A percentile compares a stretch with the other conserved stretches of the same genome.
phyloP scores from a whole-genome alignment of 1,140 invertebrate genomes.

The Micrasema minimum region DNA sequence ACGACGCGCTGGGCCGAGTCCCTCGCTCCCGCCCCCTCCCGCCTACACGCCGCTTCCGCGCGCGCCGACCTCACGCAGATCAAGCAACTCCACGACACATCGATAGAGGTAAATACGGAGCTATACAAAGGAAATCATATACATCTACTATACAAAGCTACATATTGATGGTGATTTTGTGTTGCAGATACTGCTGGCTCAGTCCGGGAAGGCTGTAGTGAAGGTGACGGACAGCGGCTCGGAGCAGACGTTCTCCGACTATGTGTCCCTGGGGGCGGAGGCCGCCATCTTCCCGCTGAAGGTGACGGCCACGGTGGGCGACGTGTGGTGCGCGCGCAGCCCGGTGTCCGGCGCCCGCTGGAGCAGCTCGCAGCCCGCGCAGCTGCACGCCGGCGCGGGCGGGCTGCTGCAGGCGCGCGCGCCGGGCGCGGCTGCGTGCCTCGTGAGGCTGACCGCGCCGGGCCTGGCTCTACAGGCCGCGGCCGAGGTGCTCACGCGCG shows the following conservation, averaged over 20 bases:
- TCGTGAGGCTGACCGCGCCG: slow-evolving; percentile 10
- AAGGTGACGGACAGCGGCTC: slow-evolving; percentile 32
- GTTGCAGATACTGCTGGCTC: slow-evolving; percentile 40
- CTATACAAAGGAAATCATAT: too few relatives aligned
- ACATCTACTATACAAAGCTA: too few relatives aligned
- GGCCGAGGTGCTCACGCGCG: slow-evolving; percentile 31
- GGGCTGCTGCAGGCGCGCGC: slow-evolving; percentile 44
- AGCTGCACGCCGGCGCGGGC: background rate
- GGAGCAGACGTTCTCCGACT: slow-evolving; percentile 43
- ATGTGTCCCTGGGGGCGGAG: slow-evolving; percentile 41
- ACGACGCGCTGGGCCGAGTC: slow-evolving; percentile 41
- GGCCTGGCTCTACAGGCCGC: slow-evolving; percentile 30
- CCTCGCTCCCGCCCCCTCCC: slow-evolving; percentile 24
- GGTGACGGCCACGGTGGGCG: slow-evolving; percentile 49
- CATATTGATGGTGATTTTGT: too few relatives aligned
- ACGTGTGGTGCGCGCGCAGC: slow-evolving; percentile 49
- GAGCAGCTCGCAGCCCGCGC: slow-evolving; percentile 26
- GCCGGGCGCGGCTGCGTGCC: slow-evolving; percentile 31
- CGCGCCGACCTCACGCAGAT: slow-evolving; percentile 16
- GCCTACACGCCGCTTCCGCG: slow-evolving; percentile 25
- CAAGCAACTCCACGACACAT: slow-evolving; percentile 11
- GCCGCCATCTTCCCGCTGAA: slow-evolving; percentile 42
- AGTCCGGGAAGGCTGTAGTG: slow-evolving; percentile 35
- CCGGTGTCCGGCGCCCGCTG: slow-evolving; percentile 17
- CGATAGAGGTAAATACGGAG: slow-evolving; percentile 22